phyloP scores from a whole-genome alignment of 2,113 vertebrate genomes.

The Crotalus tigris region DNA sequence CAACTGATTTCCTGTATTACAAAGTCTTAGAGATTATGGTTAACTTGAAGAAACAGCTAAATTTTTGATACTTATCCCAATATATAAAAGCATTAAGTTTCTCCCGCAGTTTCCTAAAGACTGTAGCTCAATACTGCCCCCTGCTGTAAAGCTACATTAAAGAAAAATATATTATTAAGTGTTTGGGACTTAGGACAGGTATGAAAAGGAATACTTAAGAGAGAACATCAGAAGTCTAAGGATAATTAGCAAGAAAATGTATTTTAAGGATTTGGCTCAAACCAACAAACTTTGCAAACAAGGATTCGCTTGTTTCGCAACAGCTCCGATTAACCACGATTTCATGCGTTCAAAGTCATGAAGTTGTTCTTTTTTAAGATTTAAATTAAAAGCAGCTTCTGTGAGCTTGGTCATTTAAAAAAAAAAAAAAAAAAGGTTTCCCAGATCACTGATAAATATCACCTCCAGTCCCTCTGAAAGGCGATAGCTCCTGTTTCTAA shows the following conservation, averaged over 20 bases:
- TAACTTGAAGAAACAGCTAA: conserved; percentile 74
- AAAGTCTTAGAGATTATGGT: conserved; percentile 73
- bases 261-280: not conserved
- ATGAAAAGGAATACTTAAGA: not conserved
- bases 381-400: conserved; percentile 71
- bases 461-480: conserved; percentile 57
- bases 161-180: not conserved
- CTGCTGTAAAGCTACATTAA: conserved; percentile 66
- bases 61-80: conserved; percentile 65
- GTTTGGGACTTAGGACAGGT: not conserved
- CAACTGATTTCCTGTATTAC: conserved; percentile 76
- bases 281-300: conserved; percentile 35
- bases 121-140: conserved; percentile 90
- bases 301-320: conserved; percentile 59
- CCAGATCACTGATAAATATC: conserved; percentile 65
- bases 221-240: not conserved
- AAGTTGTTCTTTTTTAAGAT: conserved; percentile 54
- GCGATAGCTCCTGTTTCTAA: conserved; percentile 61
- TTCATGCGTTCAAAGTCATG: conserved; percentile 64
- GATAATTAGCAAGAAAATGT: conserved; percentile 1
- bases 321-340: conserved; percentile 62
- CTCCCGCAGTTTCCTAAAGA: conserved; percentile 20
- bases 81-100: conserved; percentile 53
- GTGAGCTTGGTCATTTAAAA: conserved; percentile 46
- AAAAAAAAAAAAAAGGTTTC: conserved; percentile 11